Conservation (phyloP, 92 coral and sea anemone genomes). For the Hydrozoanthus gracilis region DNA sequence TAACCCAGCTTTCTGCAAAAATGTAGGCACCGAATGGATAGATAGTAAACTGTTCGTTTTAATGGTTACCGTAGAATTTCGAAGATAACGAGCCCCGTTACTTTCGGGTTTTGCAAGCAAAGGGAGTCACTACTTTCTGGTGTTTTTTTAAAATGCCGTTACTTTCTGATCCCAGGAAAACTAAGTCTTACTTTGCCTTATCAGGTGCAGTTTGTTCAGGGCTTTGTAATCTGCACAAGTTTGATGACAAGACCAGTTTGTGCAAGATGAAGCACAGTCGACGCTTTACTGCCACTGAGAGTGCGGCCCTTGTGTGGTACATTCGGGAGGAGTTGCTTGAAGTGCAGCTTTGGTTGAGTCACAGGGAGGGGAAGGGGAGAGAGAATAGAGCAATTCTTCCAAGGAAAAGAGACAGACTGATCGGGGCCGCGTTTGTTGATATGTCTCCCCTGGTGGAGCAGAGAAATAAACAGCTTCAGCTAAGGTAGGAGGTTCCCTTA, state of each 20-base stretch:
- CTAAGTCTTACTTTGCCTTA: no score
- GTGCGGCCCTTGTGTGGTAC: conserved; percentile 86
- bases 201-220: conserved; percentile 89
- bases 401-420: conserved; percentile 86
- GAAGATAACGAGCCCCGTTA: no score
- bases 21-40: no score
- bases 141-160: no score
- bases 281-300: conserved; percentile 60
- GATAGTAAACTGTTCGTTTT: no score
- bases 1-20: no score
- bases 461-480: conserved; percentile 64
- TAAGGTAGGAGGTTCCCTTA: conserved; percentile 56
- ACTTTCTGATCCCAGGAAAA: no score
- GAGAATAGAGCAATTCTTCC: conserved; percentile 57
- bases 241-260: conserved; percentile 56
- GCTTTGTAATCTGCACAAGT: conserved; percentile 49
- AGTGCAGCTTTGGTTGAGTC: conserved; percentile 92
- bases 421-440: conserved; percentile 90
- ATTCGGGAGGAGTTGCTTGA: conserved; percentile 87
- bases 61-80: no score
- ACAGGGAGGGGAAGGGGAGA: conserved; percentile 44
- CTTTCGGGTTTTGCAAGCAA: no score
- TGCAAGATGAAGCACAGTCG: conserved; percentile 85
- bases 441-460: conserved; percentile 74
- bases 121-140: no score